Base-by-base conservation (phyloP, 2,797 vertebrate genomes). In the Xiphorhynchus erythropygius region DNA sequence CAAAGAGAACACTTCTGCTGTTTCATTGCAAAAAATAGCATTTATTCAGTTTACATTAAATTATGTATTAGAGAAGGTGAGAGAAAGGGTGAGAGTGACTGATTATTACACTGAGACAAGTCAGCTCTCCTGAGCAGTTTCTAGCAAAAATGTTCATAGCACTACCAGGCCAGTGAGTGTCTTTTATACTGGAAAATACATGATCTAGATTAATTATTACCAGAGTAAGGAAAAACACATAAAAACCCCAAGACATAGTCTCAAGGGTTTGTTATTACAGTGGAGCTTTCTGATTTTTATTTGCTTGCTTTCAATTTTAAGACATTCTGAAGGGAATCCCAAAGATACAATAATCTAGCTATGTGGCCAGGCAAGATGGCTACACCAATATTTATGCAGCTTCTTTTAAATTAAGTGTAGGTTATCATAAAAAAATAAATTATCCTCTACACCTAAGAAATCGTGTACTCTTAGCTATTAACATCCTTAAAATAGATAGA, bases 361-460 rank as follows among this genome's bases (percentile, higher is more conserved):
- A 16, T 23, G 8, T 33, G 47, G 13, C 21, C 50, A 83, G 46
- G 24, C 12, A 89, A 73, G 35, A 62, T 3, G 17, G 33, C 33
- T 74, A 65, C 39, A 83, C 1, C 46, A 73, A n/a, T 33, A 75
- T 70, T 89, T 83, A 80, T 42, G 22, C 28, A 92, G 82, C 65
- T 69, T 64, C 69, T 85, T 92, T 88, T 73, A 87, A 87, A 87
- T 47, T 50, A 95, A 88, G 9, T 18, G 81, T 35, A 67, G 12
- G 30, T 76, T 80, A 42, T 52, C 42, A 82, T 57, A 4, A 93
- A 92, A 85, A 79, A 13, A 70, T 46, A 46, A 46, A 11, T 9
- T 30, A 21, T 37, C 56, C 16, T 56, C 63, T 52, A 50, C 30
- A 93, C 41, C 33, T 76, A 85, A 65, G 35, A 18, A 83, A 39